Evolutionary conservation across 2,888 invertebrate species (phyloP), one percentile per base, ranked within the genome.

Genomic region (Neoaliturus tenellus): DNA sequence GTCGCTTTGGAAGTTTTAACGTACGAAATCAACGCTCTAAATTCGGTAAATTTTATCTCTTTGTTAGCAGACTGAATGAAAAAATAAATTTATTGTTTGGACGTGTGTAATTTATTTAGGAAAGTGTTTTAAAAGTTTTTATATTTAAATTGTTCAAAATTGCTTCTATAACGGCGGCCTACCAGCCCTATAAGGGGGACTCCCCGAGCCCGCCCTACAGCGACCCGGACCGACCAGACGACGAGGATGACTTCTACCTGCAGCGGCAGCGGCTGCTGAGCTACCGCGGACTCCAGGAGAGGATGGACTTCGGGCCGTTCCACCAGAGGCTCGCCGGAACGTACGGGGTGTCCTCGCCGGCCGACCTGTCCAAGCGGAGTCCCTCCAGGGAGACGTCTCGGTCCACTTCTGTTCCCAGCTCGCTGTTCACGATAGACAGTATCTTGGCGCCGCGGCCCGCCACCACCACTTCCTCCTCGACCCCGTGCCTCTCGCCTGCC

Each of bases 351-450:
- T 3, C 41, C 17, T 28, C 31, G 14, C 80, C 81, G 25, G 35
- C 81, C 20, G 81, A 81, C 20, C 20, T 81, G 31, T 41, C 17
- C 51, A 81, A 81, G 31, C 17, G 81, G 31, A 33, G 48, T 35
- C 81, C 69, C 14, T 23, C 81, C 10, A 44, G 69, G 20, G 62
- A 58, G 41, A 39, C 62, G 35, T 39, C 81, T 17, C 62, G 81
- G 67, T 81, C 81, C n/a, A 35, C 80, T 0, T 25, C 23, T n/a
- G 44, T 81, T 3, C 44, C 81, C 2, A 48, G 48, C 20, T 81
- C 81, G 3, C 51, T 96, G 85, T 97, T 97, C 90, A 97, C 96
- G 88, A 97, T 97, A 89, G 97, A 97, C 91, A 96, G 96, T 91
- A 96, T 97, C 88, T 91, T 97, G 90, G 96, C 96, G 73, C 95